Conservation (phyloP, 1,140 invertebrate genomes). For the Drosophila trapezifrons region DNA sequence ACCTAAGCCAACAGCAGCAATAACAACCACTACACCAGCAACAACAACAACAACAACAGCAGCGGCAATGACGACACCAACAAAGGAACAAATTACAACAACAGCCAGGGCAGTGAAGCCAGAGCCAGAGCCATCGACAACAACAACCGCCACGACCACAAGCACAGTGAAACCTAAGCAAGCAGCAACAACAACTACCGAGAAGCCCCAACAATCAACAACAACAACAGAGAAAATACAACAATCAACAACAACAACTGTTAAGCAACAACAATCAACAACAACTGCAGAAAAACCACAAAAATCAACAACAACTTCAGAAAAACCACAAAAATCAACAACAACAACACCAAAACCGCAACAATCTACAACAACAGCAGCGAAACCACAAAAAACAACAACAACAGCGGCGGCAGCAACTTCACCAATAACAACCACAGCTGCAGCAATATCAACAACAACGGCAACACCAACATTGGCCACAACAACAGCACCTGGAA, state of each 20-base stretch:
- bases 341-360: neutral
- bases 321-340: neutral
- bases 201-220: neutral
- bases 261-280: constrained; percentile 7
- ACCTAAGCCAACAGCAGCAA: constrained; percentile 2
- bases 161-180: constrained; percentile 15
- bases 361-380: constrained; percentile 10
- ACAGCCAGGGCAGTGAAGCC: neutral
- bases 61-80: neutral
- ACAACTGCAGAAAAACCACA: neutral
- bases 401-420: neutral
- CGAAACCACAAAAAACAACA: neutral
- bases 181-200: neutral
- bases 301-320: constrained; percentile 1
- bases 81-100: constrained; percentile 12
- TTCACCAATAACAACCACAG: neutral
- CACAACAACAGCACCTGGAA: constrained; percentile 6
- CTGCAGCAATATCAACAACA: constrained; percentile 10
- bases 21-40: constrained; percentile 6
- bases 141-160: constrained; percentile 9
- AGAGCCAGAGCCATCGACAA: constrained; percentile 10
- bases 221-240: neutral
- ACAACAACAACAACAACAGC: constrained; percentile 5
- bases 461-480: constrained; percentile 2
- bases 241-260: constrained; percentile 11